Evolutionary conservation across 2,113 vertebrate species (phyloP).

Genomic region (Rattus rattus): DNA sequence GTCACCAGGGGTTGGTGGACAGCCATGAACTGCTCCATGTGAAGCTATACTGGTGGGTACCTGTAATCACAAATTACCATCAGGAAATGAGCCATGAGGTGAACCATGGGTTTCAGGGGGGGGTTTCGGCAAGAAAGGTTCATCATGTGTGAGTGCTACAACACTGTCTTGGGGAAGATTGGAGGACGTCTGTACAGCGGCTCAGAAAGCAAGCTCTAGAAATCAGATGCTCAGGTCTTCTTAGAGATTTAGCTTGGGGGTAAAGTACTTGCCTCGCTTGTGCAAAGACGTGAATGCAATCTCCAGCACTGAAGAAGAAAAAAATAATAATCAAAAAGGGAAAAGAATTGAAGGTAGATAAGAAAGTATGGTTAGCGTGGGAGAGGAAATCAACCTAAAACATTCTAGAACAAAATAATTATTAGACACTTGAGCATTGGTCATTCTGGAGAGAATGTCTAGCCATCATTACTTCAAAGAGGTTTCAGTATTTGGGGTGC

Average conservation of each 20-base stretch:
- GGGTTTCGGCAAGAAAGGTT: not conserved
- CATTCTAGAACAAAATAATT: not conserved
- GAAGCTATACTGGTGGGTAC: not conserved
- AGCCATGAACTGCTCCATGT: not conserved
- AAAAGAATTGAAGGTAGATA: not conserved
- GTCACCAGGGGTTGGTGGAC: not conserved
- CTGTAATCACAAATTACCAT: not conserved
- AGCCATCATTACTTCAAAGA: not conserved
- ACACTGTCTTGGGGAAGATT: not conserved
- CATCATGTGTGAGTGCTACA: not conserved
- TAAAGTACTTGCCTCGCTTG: not conserved
- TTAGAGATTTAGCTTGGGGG: not conserved
- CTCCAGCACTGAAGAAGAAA: not conserved
- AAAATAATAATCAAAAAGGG: too few species aligned
- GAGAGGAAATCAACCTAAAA: slow-evolving; percentile 24
- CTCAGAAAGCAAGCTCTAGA: not conserved
- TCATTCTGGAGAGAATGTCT: not conserved
- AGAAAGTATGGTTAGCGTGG: not conserved
- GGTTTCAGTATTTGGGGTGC: not conserved
- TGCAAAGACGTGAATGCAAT: not conserved
- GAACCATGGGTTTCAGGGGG: not conserved
- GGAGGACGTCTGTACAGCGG: not conserved
- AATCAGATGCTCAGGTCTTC: not conserved
- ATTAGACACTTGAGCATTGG: not conserved
- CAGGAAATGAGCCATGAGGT: not conserved